Conservation (phyloP, 2,113 vertebrate genomes). For the Eurypyga helias region DNA sequence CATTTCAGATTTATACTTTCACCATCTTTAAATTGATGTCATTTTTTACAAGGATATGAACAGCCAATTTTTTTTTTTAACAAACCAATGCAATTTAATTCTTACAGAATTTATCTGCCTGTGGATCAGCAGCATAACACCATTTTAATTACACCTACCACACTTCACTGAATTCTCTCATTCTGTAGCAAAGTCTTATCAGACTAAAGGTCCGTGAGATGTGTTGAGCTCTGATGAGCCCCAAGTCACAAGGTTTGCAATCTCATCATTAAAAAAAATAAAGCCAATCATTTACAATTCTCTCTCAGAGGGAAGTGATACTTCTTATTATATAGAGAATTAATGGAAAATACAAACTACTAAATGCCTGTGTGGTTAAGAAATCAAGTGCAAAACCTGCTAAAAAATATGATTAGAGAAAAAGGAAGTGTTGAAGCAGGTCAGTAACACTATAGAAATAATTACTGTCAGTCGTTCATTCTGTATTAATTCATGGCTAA, state of each 20-base stretch:
- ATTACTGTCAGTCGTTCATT: constrained; percentile 31
- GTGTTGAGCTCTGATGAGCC: constrained; percentile 48
- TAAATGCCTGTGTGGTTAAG: constrained; percentile 1
- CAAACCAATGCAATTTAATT: constrained; percentile 65
- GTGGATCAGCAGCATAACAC: constrained; percentile 64
- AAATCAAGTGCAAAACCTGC: constrained; percentile 37
- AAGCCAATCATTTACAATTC: constrained; percentile 3
- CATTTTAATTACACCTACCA: constrained; percentile 74
- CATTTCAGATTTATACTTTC: constrained; percentile 47
- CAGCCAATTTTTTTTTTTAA: constrained; percentile 43
- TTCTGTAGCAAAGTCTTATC: constrained; percentile 53
- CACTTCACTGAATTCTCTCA: constrained; percentile 53
- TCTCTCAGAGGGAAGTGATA: constrained; percentile 2
- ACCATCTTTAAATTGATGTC: constrained; percentile 42
- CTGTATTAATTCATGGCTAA: constrained; percentile 43
- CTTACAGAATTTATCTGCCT: constrained; percentile 72
- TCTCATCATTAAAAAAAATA: background rate
- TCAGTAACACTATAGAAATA: constrained; percentile 31
- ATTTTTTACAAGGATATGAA: constrained; percentile 57
- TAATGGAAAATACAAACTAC: constrained; percentile 28
- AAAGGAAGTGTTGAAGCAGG: constrained; percentile 43
- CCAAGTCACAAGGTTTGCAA: constrained; percentile 38
- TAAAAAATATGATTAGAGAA: background rate
- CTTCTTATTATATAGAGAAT: constrained; percentile 28
- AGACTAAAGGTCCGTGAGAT: constrained; percentile 7